Evolutionary conservation across 2,888 invertebrate species (phyloP).

Genomic region (Eudasyphora cyanicolor): DNA sequence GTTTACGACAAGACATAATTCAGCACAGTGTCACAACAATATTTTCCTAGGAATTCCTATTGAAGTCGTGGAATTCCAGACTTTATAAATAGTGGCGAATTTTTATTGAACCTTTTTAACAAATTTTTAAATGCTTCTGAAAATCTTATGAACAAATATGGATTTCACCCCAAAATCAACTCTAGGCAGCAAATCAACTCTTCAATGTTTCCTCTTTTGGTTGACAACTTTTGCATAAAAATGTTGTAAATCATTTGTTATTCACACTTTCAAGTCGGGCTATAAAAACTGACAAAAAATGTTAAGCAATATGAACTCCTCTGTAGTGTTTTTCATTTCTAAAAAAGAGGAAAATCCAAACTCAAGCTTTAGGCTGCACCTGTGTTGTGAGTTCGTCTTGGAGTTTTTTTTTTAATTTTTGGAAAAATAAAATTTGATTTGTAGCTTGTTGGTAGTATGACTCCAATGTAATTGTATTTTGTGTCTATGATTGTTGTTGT

Average conservation of each 20-base stretch:
- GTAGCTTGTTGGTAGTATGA: neutral
- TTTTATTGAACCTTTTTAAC: constrained; percentile 38
- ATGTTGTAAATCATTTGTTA: constrained; percentile 58
- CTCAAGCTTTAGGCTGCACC: constrained; percentile 47
- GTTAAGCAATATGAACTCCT: constrained; percentile 24
- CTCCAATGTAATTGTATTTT: neutral
- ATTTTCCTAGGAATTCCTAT: neutral
- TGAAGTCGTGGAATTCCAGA: constrained; percentile 11
- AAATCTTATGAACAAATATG: neutral
- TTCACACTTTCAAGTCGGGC: constrained; percentile 60
- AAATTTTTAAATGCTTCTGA: neutral
- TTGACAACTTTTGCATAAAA: constrained; percentile 19
- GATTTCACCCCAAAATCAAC: neutral
- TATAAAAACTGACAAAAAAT: constrained; percentile 10
- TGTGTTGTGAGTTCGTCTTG: constrained; percentile 35
- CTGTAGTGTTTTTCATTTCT: constrained; percentile 6
- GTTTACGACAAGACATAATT: constrained; percentile 16
- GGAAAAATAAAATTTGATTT: constrained; percentile 37
- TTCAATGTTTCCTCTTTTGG: neutral
- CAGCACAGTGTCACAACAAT: neutral
- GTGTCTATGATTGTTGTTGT: neutral
- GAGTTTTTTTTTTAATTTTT: neutral
- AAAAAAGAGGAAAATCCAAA: constrained; percentile 5
- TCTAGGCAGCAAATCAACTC: neutral
- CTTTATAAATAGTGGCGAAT: constrained; percentile 50